Base-by-base conservation (phyloP, 1,140 invertebrate genomes). In the Saccostrea cuccullata region DNA sequence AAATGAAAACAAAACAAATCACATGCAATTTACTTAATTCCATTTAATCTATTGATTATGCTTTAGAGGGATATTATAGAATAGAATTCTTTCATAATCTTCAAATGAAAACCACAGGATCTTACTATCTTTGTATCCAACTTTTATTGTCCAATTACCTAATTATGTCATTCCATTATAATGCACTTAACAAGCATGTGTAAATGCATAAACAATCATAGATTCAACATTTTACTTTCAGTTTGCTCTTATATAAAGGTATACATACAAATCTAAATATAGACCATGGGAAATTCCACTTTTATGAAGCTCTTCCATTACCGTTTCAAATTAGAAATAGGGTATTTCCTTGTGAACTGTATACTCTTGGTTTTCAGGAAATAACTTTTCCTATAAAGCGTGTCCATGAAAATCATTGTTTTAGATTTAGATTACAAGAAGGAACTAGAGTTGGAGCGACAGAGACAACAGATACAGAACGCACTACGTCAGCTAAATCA, bases 371-470 rank as follows among this genome's bases (percentile, higher is more conserved):
- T 56, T 56, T 83, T 47, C 55, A 83, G 17, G 20, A 55, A 83
- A 55, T 47, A 11, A 56, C 40, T 55, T 23, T 30, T 47, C n/a
- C 40, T 26, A 47, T 11, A 47, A 36, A 83, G 13, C 15, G 40
- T 55, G 23, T 83, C 15, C n/a, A 47, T 56, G 82, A 56, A n/a
- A 84, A 58, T 73, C 23, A 30, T 73, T 23, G 67, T 60, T 87
- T 23, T 84, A 92, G 92, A 90, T 60, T 95, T 97, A 92, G 97
- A 97, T 93, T 97, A 97, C 96, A 97, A 97, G 89, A 97, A 98
- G 95, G 97, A 97, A 89, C 97, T 97, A 93, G 97, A 97, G 70
- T 95, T 98, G 91, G 97, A 97, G 94, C 96, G 97, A 94, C 96
- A 97, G 89, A 95, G 97, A 90, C 96, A 97, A 92, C 96, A 97